Conservation (phyloP, 2,797 vertebrate genomes). For the Tolypeutes matacus region DNA sequence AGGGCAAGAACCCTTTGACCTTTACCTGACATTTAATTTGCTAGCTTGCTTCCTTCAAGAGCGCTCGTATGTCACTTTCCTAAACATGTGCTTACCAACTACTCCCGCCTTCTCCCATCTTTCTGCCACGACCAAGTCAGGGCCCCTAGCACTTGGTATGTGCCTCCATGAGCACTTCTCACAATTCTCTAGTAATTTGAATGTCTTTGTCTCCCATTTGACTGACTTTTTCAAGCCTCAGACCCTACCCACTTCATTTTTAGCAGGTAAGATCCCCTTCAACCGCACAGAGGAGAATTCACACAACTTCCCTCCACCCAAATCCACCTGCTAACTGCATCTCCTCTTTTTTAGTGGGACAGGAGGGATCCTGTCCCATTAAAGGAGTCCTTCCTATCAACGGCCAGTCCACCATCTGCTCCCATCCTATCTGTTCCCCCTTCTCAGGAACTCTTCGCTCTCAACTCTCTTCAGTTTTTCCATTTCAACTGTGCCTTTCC, state of each 20-base stretch:
- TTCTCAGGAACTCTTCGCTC: not conserved
- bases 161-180: not conserved
- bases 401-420: not conserved
- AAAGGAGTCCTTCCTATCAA: not conserved
- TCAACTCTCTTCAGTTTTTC: not conserved
- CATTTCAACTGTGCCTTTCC: not conserved
- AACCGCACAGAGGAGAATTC: not conserved
- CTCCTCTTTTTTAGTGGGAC: not conserved
- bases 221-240: not conserved
- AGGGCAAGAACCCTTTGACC: not conserved
- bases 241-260: not conserved
- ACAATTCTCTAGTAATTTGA: not conserved
- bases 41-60: not conserved
- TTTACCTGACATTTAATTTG: not conserved
- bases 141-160: not conserved
- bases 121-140: not conserved
- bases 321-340: not conserved
- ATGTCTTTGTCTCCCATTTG: not conserved
- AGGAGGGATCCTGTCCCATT: not conserved
- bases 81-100: not conserved
- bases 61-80: not conserved
- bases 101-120: too few relatives aligned
- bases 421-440: rapidly evolving
- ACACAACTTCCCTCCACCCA: not conserved
- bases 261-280: not conserved